Evolutionary conservation across 2,113 vertebrate genomes (phyloP).

Genomic region (Proterorhinus semilunaris): DNA sequence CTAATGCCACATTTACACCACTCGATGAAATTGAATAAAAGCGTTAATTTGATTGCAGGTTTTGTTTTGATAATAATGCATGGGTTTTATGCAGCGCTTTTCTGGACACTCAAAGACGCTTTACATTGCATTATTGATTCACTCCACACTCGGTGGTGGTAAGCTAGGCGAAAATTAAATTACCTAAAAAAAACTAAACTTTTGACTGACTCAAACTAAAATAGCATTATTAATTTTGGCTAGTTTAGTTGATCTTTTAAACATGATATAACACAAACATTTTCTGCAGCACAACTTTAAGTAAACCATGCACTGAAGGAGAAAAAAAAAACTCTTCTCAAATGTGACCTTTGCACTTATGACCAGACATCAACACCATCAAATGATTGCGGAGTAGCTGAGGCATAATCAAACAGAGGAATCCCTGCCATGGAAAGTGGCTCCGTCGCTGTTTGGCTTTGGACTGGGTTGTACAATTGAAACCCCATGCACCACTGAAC

Average conservation of each 20-base stretch:
- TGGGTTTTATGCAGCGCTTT: too few species aligned
- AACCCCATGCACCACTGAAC: slow-evolving; percentile 26
- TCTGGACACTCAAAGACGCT: too few species aligned
- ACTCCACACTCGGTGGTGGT: too few species aligned
- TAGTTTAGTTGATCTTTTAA: background rate
- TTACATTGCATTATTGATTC: too few species aligned
- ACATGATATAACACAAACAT: background rate
- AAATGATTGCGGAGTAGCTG: too few species aligned
- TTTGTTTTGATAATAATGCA: too few species aligned
- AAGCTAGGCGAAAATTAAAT: too few species aligned
- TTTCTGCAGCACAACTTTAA: background rate
- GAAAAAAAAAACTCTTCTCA: background rate
- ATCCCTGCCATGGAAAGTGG: slow-evolving; percentile 13
- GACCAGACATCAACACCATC: background rate
- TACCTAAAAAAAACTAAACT: too few species aligned
- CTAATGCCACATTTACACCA: too few species aligned
- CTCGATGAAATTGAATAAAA: too few species aligned
- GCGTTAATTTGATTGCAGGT: too few species aligned
- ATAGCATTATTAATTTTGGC: background rate
- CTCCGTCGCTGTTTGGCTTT: slow-evolving; percentile 16
- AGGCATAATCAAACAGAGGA: background rate
- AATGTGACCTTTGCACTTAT: background rate
- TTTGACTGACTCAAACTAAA: slow-evolving; percentile 21
- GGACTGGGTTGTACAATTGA: slow-evolving; percentile 38
- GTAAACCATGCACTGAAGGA: too few species aligned